Evolutionary conservation across 2,888 invertebrate species (phyloP), one percentile per base, ranked within the genome.

Genomic region (Parnassius orleans): DNA sequence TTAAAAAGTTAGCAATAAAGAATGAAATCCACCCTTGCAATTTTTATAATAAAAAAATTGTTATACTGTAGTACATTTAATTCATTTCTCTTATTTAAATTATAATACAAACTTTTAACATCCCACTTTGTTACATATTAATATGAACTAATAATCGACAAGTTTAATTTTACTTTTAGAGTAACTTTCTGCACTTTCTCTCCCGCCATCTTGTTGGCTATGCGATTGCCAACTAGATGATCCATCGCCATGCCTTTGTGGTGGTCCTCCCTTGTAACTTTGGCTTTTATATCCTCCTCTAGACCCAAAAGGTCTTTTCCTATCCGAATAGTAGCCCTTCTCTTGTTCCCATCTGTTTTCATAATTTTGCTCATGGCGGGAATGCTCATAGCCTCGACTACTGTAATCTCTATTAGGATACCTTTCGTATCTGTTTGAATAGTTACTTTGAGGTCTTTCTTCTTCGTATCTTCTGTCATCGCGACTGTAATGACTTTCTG

Each of bases 141-240:
- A 24, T 10, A 15, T 46, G 12, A 42, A 1, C 52, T 75, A 90
- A 72, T 90, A 90, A 76, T 90, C 90, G 46, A 90, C 90, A 63
- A 90, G 79, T 75, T 89, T 90, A 7, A 90, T 80, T 78, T 83
- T 87, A 61, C 69, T 83, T 68, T 72, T 83, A 33, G 73, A 68
- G 44, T 70, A 64, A 24, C 65, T 57, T 3, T 74, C 74, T 10
- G 69, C 46, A 33, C 62, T 60, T n/a, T 74, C 72, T 62, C 66
- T 72, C 12, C 72, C 69, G 15, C 66, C 66, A n/a, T 68, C 70
- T 54, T 69, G 66, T 9, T n/a, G 9, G 48, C 1, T 66, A 43
- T 65, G 57, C 10, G 52, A 14, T 33, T 70, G 53, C 67, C 68
- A 61, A 65, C 68, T 53, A 44, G 69, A 69, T 2, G 68, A 67